Evolutionary conservation across 2,797 vertebrate species (phyloP).

Genomic region (Brachymystax lenok): DNA sequence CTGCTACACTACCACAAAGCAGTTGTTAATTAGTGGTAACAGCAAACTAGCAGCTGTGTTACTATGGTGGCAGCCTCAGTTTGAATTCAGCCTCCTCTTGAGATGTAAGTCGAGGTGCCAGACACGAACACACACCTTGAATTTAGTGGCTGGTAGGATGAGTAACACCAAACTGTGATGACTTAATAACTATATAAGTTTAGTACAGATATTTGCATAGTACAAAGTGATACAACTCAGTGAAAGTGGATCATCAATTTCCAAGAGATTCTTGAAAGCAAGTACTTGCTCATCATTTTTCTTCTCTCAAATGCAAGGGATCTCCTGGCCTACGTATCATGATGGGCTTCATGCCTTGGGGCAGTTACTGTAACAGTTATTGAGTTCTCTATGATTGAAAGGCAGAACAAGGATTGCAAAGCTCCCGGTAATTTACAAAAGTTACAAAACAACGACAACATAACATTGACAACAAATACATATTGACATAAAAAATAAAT

Average conservation of each 20-base stretch:
- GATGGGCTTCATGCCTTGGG: neutral
- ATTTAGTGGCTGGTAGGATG: neutral
- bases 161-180: neutral
- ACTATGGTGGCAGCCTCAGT: neutral
- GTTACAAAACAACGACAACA: too few species aligned
- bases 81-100: neutral
- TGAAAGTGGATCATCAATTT: neutral
- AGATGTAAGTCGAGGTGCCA: neutral
- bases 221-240: too few species aligned
- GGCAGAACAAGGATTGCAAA: neutral
- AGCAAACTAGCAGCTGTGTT: neutral
- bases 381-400: slow-evolving; percentile 35
- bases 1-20: neutral
- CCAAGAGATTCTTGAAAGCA: neutral
- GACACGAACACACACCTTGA: neutral
- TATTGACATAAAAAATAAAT: too few species aligned
- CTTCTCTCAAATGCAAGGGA: neutral
- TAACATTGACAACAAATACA: too few species aligned
- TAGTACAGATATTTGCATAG: too few species aligned
- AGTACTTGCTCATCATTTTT: neutral
- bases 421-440: too few species aligned
- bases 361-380: neutral
- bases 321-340: neutral
- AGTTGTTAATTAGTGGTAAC: neutral
- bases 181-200: too few species aligned